Evolutionary conservation across 2,113 vertebrate species (phyloP).

Genomic region (Campylomormyrus tamandua): DNA sequence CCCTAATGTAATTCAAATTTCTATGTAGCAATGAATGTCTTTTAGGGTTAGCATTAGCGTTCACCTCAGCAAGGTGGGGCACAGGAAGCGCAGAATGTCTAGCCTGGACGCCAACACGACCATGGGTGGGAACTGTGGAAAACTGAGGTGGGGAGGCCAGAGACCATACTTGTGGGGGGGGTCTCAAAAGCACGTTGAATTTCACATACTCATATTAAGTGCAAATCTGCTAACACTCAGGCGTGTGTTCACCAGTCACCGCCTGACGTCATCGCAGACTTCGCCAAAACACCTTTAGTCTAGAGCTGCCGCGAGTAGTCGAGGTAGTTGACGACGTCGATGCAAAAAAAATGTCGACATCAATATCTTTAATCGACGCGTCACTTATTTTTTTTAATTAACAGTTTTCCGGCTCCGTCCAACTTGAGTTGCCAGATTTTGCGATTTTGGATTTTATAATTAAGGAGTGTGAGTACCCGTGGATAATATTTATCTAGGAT

Average conservation of each 20-base stretch:
- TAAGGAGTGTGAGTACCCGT: too few relatives aligned
- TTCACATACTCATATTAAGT: neutral
- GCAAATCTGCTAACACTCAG: neutral
- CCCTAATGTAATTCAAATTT: too few relatives aligned
- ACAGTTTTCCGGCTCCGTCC: too few relatives aligned
- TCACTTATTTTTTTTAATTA: too few relatives aligned
- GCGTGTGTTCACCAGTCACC: neutral
- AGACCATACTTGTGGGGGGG: neutral
- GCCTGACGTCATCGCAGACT: neutral
- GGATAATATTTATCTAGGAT: too few relatives aligned
- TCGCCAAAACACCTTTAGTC: neutral
- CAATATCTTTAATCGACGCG: too few relatives aligned
- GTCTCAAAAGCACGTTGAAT: neutral
- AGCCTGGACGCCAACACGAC: neutral
- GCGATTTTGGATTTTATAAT: too few relatives aligned
- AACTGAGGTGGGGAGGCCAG: neutral
- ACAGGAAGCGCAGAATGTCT: neutral
- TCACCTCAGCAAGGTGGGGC: neutral
- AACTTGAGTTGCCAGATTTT: too few relatives aligned
- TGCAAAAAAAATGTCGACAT: too few relatives aligned
- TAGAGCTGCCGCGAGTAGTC: too few relatives aligned
- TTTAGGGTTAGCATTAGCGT: constrained; percentile 4
- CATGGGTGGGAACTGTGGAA: neutral
- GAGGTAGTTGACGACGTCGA: too few relatives aligned
- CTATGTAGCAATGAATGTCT: too few relatives aligned